phyloP scores from a whole-genome alignment of 2,888 invertebrate species.

The Diloba caeruleocephala region DNA sequence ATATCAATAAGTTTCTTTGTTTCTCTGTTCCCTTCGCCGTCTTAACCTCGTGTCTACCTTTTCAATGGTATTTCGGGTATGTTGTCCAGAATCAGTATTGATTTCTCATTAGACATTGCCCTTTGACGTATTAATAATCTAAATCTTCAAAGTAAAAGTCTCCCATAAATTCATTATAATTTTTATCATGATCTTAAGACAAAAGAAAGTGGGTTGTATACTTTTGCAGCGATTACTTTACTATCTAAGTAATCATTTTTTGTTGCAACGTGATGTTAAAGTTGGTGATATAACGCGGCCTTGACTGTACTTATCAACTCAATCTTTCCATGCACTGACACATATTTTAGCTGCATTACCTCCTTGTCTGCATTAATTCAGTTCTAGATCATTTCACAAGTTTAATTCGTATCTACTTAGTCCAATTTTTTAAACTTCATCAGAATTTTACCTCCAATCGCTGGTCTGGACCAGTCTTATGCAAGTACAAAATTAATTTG shows the following conservation, averaged over 20 bases:
- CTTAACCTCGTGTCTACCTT: constrained; percentile 14
- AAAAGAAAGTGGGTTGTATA: constrained; percentile 43
- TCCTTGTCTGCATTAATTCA: constrained; percentile 12
- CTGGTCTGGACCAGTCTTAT: too few relatives aligned
- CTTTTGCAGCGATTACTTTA: constrained; percentile 57
- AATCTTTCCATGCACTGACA: constrained; percentile 70
- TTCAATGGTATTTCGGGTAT: constrained; percentile 9
- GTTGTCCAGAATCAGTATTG: constrained; percentile 1
- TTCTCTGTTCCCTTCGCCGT: constrained; percentile 42
- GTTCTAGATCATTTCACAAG: not conserved
- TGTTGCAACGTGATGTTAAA: constrained; percentile 67
- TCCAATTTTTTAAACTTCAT: constrained; percentile 1
- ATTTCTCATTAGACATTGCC: not conserved
- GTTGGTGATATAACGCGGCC: constrained; percentile 72
- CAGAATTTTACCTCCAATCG: not conserved
- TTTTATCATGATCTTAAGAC: constrained; percentile 14
- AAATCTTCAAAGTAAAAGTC: not conserved
- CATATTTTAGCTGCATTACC: constrained; percentile 54
- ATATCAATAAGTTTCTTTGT: constrained; percentile 55
- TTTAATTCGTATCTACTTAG: not conserved
- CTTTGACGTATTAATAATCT: constrained; percentile 1
- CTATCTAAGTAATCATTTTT: constrained; percentile 79
- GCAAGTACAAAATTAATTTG: too few relatives aligned
- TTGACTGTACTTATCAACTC: constrained; percentile 77
- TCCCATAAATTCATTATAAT: not conserved